Evolutionary conservation across 1,140 invertebrate species (phyloP).

Genomic region (Aphaenogaster floridana): DNA sequence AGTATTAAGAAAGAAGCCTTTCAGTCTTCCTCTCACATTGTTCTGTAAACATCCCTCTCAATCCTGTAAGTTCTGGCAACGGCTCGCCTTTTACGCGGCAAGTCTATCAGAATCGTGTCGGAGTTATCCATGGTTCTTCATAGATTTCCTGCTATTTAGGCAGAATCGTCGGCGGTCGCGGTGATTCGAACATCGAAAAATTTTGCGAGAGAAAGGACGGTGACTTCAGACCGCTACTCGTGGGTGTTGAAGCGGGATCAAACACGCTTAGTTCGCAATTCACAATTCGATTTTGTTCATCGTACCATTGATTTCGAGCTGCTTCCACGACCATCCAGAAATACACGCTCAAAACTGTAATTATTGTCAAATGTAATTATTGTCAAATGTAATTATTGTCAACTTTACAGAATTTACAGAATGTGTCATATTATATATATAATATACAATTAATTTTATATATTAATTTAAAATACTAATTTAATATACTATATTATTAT

Average conservation of each 20-base stretch:
- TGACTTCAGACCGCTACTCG: conserved; percentile 79
- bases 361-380: not conserved
- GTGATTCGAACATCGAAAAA: conserved; percentile 73
- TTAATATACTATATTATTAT: no score
- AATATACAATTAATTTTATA: no score
- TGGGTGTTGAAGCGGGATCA: not conserved
- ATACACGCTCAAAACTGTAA: conserved; percentile 81
- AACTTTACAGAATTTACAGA: not conserved
- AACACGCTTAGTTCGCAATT: not conserved
- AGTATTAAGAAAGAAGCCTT: not conserved
- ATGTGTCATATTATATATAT: not conserved
- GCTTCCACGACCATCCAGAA: conserved; percentile 82
- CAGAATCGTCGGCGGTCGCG: conserved; percentile 53
- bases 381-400: not conserved
- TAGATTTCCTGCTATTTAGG: conserved; percentile 47
- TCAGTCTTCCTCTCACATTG: not conserved
- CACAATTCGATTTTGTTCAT: not conserved
- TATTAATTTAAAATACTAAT: no score
- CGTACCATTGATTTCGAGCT: conserved; percentile 77
- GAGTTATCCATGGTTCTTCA: conserved; percentile 3
- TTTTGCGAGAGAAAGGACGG: conserved; percentile 81
- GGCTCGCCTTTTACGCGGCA: not conserved
- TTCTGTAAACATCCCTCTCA: not conserved
- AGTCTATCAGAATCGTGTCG: not conserved
- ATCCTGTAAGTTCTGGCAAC: not conserved